phyloP scores from a whole-genome alignment of 2,797 vertebrate genomes.

The Halcyon badia region DNA sequence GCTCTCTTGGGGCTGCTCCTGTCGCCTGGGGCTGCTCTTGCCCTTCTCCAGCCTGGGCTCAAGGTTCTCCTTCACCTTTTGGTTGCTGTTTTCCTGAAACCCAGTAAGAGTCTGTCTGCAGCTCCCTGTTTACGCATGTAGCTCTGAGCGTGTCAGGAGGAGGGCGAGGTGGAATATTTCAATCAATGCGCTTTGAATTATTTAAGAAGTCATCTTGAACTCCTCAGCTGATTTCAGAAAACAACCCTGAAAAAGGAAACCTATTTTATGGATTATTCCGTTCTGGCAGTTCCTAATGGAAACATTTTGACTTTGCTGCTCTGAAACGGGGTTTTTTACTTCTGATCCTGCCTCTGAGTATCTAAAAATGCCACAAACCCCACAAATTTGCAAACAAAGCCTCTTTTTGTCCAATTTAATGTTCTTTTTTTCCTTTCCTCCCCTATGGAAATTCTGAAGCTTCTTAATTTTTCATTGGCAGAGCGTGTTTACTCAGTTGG shows the following conservation, averaged over 20 bases:
- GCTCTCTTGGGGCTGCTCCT: neutral
- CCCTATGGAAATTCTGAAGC: neutral
- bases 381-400: accelerated
- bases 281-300: neutral
- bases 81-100: neutral
- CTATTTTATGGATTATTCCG: neutral
- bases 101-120: neutral
- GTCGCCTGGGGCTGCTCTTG: neutral
- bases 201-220: neutral
- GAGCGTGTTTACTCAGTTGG: neutral
- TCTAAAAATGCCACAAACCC: neutral
- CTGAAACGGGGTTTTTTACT: neutral
- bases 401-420: neutral
- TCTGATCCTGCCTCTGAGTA: neutral
- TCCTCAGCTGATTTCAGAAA: neutral
- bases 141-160: neutral
- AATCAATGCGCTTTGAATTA: constrained; percentile 17
- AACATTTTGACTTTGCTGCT: constrained; percentile 11
- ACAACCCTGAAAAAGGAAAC: neutral
- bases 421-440: accelerated
- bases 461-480: neutral
- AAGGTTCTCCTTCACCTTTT: neutral
- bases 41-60: neutral
- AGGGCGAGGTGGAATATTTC: neutral
- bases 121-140: neutral